A percentile compares a stretch with the other conserved stretches of the same genome.
These are phyloP conservation scores for Psilopogon haemacephalus DNA, from an alignment of 2,113 vertebrate genomes.

Conservation along the genomic window DNA sequence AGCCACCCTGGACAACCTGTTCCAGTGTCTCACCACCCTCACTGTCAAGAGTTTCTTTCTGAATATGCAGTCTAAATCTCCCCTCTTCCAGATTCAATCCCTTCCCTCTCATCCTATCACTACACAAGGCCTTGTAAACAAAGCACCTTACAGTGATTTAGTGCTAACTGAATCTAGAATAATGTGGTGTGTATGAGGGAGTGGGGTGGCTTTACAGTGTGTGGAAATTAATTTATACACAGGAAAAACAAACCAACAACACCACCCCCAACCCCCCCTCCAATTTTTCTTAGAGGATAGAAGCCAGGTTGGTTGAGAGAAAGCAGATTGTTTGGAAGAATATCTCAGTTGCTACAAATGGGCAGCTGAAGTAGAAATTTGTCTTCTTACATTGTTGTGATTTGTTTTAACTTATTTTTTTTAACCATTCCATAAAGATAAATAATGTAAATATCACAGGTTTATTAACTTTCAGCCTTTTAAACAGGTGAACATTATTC, in stretches of 20 bases:
- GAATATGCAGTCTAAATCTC: too few species aligned
- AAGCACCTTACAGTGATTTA: neutral
- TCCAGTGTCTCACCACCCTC: too few species aligned
- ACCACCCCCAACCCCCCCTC: rapidly evolving
- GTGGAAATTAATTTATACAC: neutral
- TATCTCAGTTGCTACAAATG: neutral
- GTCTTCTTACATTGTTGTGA: rapidly evolving
- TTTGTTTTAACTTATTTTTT: neutral
- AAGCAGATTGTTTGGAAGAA: neutral
- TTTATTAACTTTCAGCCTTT: neutral
- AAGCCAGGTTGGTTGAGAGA: neutral
- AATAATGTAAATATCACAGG: neutral
- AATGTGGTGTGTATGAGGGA: neutral
- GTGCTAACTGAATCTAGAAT: neutral
- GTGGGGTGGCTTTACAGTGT: neutral
- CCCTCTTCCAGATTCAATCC: too few species aligned
- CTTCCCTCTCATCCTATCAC: too few species aligned
- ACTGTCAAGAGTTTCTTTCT: too few species aligned
- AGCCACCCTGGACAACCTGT: too few species aligned
- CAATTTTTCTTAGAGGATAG: neutral
- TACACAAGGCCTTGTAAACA: too few species aligned
- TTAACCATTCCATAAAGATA: neutral
- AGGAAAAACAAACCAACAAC: neutral
- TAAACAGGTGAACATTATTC: neutral
- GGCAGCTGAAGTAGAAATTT: rapidly evolving